These are phyloP conservation scores for Oenanthe oenanthe DNA, from an alignment of 2,113 vertebrate species.

Conservation along the genomic window DNA sequence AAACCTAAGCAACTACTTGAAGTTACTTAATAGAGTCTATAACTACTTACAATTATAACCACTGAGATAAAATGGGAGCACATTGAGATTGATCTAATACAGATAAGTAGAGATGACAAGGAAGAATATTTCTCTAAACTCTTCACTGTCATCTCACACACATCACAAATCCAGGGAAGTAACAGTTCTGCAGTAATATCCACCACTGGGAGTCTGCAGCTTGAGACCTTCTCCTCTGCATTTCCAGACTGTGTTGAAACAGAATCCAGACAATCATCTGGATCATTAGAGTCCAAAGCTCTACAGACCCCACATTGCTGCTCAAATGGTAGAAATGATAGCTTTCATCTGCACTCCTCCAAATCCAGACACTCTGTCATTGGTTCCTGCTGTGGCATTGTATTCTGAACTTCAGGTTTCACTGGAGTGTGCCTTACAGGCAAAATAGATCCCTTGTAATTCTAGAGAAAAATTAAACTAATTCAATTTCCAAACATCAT, in stretches of 20 bases:
- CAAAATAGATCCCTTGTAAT: not conserved
- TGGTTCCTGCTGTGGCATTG: not conserved
- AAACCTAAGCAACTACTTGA: not conserved
- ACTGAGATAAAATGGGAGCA: not conserved
- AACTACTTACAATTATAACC: not conserved
- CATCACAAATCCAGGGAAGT: not conserved
- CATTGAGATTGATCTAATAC: not conserved
- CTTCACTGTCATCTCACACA: not conserved
- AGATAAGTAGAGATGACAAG: not conserved
- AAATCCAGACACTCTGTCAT: conserved; percentile 2
- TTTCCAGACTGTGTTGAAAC: conserved; percentile 8
- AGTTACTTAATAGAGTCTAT: not conserved
- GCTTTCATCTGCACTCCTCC: conserved; percentile 4
- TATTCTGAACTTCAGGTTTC: conserved; percentile 20
- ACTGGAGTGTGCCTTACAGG: not conserved
- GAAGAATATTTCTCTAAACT: not conserved
- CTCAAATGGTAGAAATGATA: conserved; percentile 2
- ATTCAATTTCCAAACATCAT: not conserved
- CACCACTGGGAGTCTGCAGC: not conserved
- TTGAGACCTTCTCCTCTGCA: not conserved
- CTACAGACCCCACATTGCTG: not conserved
- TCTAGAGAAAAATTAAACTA: not conserved
- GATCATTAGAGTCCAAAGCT: not conserved
- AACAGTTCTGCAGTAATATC: not conserved
- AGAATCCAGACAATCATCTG: not conserved